A percentile compares a stretch with the other conserved stretches of the same genome.
Conservation (phyloP, 2,888 invertebrate species). For the Amphipyra berbera region DNA sequence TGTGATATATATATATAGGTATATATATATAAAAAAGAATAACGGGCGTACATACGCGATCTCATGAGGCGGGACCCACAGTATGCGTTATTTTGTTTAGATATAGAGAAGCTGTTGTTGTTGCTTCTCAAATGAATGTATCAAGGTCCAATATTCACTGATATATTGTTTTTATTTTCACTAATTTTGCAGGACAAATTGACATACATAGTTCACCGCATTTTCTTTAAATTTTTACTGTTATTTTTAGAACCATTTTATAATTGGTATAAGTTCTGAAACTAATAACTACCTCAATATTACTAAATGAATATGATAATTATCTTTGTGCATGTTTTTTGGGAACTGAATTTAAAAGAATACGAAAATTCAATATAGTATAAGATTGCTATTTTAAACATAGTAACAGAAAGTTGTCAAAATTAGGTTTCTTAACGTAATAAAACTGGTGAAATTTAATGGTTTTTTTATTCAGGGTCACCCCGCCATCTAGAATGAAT, state of each 20-base stretch:
- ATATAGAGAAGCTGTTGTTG: conserved; percentile 77
- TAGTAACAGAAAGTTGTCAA: conserved; percentile 87
- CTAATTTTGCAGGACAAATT: conserved; percentile 70
- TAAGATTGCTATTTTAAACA: conserved; percentile 88
- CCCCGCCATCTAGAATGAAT: too few species aligned
- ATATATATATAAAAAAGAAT: conserved; percentile 48
- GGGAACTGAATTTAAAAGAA: conserved; percentile 83
- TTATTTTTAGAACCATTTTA: conserved; percentile 87
- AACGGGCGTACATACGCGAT: conserved; percentile 56
- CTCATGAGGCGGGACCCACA: conserved; percentile 58
- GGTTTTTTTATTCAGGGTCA: conserved; percentile 46
- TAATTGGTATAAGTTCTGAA: conserved; percentile 90
- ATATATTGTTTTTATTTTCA: conserved; percentile 73
- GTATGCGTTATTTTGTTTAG: conserved; percentile 59
- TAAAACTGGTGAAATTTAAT: conserved; percentile 82
- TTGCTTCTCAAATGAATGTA: conserved; percentile 76
- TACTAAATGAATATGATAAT: conserved; percentile 89
- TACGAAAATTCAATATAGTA: conserved; percentile 84
- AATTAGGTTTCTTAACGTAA: conserved; percentile 89
- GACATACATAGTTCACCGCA: conserved; percentile 71
- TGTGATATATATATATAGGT: conserved; percentile 50
- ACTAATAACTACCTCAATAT: conserved; percentile 90
- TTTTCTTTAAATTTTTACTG: conserved; percentile 81
- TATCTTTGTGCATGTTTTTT: conserved; percentile 89
- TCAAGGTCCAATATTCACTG: conserved; percentile 75